These are phyloP conservation scores for Eleutherodactylus coqui DNA, from an alignment of 2,797 vertebrate species.

Conservation along the genomic window DNA sequence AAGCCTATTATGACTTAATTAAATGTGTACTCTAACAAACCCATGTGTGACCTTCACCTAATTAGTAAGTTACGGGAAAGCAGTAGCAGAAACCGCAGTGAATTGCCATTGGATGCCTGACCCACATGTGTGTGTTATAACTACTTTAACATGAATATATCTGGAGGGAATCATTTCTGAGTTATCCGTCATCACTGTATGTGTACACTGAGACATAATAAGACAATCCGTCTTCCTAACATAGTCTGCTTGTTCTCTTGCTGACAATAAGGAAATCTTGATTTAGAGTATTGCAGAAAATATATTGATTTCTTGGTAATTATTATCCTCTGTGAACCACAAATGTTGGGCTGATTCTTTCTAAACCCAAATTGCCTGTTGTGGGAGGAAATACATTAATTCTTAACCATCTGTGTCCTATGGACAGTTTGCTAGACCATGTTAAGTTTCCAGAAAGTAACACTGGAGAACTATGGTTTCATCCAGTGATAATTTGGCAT, in stretches of 20 bases:
- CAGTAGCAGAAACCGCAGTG: conserved; percentile 25
- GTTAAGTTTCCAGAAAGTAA: neutral
- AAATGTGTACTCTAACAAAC: neutral
- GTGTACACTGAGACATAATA: conserved; percentile 23
- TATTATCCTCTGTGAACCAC: conserved; percentile 4
- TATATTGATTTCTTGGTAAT: neutral
- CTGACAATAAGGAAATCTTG: conserved; percentile 17
- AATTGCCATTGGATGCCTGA: conserved; percentile 14
- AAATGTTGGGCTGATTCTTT: neutral
- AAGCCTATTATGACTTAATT: neutral
- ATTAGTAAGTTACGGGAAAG: conserved; percentile 34
- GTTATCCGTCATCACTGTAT: conserved; percentile 18
- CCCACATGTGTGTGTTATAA: neutral
- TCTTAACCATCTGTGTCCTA: conserved; percentile 15
- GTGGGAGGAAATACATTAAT: conserved; percentile 8
- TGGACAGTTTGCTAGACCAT: neutral
- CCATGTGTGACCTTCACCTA: conserved; percentile 33
- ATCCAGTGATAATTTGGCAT: neutral
- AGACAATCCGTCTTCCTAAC: neutral
- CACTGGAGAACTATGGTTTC: neutral
- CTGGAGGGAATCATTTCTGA: conserved; percentile 22
- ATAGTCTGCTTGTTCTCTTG: neutral
- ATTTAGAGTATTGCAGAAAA: neutral
- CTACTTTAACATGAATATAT: conserved; percentile 17
- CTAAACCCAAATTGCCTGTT: neutral